A percentile compares a stretch with the other conserved stretches of the same genome.
These are phyloP conservation scores for Hipposideros larvatus DNA, from an alignment of 2,797 vertebrate species.

Conservation along the genomic window DNA sequence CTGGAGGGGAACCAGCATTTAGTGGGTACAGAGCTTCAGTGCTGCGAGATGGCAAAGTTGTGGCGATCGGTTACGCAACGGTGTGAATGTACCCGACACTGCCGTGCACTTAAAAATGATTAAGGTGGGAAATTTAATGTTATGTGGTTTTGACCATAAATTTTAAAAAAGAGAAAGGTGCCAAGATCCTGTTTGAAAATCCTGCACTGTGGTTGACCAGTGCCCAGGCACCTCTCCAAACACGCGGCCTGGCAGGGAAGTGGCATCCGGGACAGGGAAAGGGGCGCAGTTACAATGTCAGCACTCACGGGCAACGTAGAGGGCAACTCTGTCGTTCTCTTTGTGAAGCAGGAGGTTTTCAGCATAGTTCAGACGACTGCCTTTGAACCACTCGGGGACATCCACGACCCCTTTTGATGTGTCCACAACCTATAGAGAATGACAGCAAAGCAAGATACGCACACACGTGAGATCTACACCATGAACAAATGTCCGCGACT, in stretches of 20 bases:
- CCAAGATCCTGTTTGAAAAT: too few species aligned
- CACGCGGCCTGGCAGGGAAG: rapidly evolving
- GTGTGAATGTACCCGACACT: background rate
- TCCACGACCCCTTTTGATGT: constrained; percentile 93
- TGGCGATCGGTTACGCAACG: background rate
- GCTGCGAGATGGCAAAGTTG: background rate
- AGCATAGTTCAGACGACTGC: constrained; percentile 95
- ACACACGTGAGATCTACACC: rapidly evolving
- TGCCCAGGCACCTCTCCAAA: rapidly evolving
- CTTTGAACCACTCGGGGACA: constrained; percentile 96
- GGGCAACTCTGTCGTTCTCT: constrained; percentile 95
- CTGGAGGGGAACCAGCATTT: background rate
- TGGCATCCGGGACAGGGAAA: too few species aligned
- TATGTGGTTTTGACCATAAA: background rate
- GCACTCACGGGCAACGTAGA: constrained; percentile 95
- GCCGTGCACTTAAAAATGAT: background rate
- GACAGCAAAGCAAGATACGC: rapidly evolving
- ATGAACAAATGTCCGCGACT: rapidly evolving
- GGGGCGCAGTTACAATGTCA: too few species aligned
- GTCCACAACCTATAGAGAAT: constrained; percentile 92
- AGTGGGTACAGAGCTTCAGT: background rate
- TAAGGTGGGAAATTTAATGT: background rate
- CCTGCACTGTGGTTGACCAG: rapidly evolving
- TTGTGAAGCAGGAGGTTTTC: constrained; percentile 96
- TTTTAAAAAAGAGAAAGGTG: background rate